Conservation (phyloP, 2,888 invertebrate genomes). For the Axea sp. region DNA sequence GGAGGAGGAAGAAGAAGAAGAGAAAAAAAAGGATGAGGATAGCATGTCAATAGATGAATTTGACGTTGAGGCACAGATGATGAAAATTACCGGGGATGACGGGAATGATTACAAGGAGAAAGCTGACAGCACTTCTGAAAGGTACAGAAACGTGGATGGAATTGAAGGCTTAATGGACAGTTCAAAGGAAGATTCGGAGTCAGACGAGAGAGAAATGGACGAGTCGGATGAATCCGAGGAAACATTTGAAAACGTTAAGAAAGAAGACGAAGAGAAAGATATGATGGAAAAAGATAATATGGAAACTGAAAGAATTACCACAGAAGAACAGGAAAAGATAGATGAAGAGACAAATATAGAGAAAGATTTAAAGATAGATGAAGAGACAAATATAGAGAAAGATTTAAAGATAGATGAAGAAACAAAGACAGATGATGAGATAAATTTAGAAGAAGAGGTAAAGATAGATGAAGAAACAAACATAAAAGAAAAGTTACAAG, state of each 20-base stretch:
- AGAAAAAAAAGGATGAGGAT: slow-evolving; percentile 65
- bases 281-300: neutral
- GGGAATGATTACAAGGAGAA: slow-evolving; percentile 77
- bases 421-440: no score
- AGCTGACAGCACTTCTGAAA: slow-evolving; percentile 70
- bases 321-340: no score
- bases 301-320: no score
- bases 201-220: slow-evolving; percentile 69
- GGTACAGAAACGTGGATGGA: slow-evolving; percentile 75
- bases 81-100: slow-evolving; percentile 77
- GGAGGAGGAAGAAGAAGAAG: slow-evolving; percentile 68
- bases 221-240: slow-evolving; percentile 65
- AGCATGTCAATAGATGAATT: slow-evolving; percentile 76
- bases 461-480: no score
- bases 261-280: slow-evolving; percentile 1
- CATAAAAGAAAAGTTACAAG: neutral
- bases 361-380: no score
- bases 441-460: no score
- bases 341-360: no score
- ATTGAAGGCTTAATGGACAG: slow-evolving; percentile 78
- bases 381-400: no score
- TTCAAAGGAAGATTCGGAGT: slow-evolving; percentile 76
- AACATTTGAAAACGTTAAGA: slow-evolving; percentile 47
- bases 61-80: slow-evolving; percentile 78
- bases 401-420: no score